These are phyloP conservation scores for Orientallactaga bullata DNA, from an alignment of 2,113 vertebrate species.

Conservation along the genomic window DNA sequence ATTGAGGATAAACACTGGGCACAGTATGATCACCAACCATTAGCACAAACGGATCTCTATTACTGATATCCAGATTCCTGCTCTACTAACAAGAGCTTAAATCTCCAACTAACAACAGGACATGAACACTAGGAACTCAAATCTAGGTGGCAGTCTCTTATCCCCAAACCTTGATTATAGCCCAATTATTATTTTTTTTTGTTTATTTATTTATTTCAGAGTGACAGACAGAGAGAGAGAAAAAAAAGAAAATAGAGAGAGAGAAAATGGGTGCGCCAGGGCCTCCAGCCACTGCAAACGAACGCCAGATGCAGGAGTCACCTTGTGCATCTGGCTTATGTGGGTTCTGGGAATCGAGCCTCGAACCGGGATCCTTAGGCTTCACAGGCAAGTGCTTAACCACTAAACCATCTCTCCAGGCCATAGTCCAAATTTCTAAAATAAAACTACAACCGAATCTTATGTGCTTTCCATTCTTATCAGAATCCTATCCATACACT, in stretches of 20 bases:
- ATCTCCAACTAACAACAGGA: constrained; percentile 10
- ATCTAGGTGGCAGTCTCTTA: background rate
- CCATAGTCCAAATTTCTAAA: constrained; percentile 26
- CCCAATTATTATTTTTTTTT: too few species aligned
- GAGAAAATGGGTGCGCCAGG: too few species aligned
- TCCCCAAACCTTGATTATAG: background rate
- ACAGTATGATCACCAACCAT: constrained; percentile 30
- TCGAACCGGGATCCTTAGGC: too few species aligned
- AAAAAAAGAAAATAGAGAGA: too few species aligned
- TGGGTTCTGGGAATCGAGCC: too few species aligned
- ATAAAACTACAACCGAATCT: constrained; percentile 8
- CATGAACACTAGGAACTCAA: constrained; percentile 35
- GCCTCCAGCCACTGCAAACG: too few species aligned
- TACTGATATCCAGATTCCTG: constrained; percentile 9
- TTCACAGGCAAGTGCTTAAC: too few species aligned
- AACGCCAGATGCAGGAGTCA: too few species aligned
- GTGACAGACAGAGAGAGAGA: too few species aligned
- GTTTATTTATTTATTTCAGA: too few species aligned
- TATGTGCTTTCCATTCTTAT: background rate
- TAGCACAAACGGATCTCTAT: constrained; percentile 22
- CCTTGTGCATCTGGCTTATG: too few species aligned
- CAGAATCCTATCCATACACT: background rate
- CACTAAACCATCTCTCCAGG: too few species aligned
- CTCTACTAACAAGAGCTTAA: constrained; percentile 12
- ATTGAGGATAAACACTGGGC: constrained; percentile 42